Conservation (phyloP, 2,113 vertebrate species). For the Ellobius talpinus region DNA sequence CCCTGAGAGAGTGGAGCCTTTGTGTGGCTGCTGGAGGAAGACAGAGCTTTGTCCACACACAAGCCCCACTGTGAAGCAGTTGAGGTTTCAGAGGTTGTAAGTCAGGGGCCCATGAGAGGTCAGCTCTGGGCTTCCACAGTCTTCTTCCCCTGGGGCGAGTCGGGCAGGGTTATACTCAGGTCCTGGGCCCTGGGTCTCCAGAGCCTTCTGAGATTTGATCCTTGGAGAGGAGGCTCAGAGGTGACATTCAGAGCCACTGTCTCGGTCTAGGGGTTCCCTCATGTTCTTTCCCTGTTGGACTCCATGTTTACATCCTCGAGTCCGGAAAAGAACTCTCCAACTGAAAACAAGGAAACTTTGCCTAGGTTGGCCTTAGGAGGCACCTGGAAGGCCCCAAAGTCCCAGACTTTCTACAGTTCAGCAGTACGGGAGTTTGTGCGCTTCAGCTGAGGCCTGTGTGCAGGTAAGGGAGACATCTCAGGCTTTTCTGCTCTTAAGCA, state of each 20-base stretch:
- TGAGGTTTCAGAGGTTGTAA: constrained; percentile 5
- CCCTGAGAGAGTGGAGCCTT: neutral
- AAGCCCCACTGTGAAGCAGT: constrained; percentile 5
- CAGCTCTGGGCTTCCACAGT: neutral
- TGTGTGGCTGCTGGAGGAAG: neutral
- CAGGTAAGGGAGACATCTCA: neutral
- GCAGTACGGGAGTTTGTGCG: neutral
- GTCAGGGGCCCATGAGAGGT: neutral
- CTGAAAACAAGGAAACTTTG: neutral
- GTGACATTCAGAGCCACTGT: neutral
- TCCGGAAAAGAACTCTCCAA: neutral
- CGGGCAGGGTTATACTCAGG: neutral
- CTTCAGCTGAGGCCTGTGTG: neutral
- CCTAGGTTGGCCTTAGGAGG: neutral
- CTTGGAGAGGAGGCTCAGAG: neutral
- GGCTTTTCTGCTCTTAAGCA: neutral
- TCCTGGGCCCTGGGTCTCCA: neutral
- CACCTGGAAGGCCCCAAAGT: neutral
- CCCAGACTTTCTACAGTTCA: neutral
- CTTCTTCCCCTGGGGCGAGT: neutral
- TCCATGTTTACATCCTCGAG: neutral
- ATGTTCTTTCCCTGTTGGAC: neutral
- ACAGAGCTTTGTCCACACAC: neutral
- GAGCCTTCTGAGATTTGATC: neutral
- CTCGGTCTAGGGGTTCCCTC: neutral